A percentile compares a stretch with the other conserved stretches of the same genome.
phyloP scores from a whole-genome alignment of 2,888 invertebrate genomes.

The Crepidodera aurea region DNA sequence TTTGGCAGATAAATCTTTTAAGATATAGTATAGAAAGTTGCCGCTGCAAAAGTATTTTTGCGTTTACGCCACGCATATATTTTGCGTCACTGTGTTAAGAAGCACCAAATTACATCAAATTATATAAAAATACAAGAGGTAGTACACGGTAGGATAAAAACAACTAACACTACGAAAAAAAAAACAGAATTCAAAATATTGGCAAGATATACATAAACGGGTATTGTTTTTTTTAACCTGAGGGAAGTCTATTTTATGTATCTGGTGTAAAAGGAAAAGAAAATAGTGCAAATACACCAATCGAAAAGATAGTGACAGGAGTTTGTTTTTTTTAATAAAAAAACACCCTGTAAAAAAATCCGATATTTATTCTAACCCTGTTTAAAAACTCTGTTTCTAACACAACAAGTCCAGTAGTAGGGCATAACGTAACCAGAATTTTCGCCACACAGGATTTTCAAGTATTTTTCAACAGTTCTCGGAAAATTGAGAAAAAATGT shows the following conservation, averaged over 20 bases:
- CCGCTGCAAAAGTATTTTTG: background rate
- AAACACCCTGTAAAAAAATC: conserved; percentile 26
- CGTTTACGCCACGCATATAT: conserved; percentile 10
- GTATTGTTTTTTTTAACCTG: conserved; percentile 41
- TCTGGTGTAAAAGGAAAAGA: conserved; percentile 27
- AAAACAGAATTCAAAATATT: conserved; percentile 36
- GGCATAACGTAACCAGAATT: too few relatives aligned
- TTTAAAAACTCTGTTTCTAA: conserved; percentile 12
- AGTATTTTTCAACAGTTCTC: too few relatives aligned
- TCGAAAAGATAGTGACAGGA: conserved; percentile 1
- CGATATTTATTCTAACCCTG: conserved; percentile 24
- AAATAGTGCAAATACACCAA: conserved; percentile 12
- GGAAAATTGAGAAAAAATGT: too few relatives aligned
- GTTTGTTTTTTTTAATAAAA: conserved; percentile 12
- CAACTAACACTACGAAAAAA: conserved; percentile 39
- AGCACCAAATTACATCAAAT: conserved; percentile 42
- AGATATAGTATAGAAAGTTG: too few relatives aligned
- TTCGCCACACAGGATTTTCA: too few relatives aligned
- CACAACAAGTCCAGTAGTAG: conserved; percentile 14
- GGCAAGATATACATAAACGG: conserved; percentile 43
- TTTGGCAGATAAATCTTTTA: too few relatives aligned
- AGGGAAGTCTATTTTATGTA: conserved; percentile 37
- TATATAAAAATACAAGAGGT: conserved; percentile 45
- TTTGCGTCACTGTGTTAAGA: conserved; percentile 33
- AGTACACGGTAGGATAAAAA: conserved; percentile 46